Percentiles rank a stretch among this genome's conserved stretches.
phyloP scores from a whole-genome alignment of 2,113 vertebrate genomes.

The Nicator chloris region DNA sequence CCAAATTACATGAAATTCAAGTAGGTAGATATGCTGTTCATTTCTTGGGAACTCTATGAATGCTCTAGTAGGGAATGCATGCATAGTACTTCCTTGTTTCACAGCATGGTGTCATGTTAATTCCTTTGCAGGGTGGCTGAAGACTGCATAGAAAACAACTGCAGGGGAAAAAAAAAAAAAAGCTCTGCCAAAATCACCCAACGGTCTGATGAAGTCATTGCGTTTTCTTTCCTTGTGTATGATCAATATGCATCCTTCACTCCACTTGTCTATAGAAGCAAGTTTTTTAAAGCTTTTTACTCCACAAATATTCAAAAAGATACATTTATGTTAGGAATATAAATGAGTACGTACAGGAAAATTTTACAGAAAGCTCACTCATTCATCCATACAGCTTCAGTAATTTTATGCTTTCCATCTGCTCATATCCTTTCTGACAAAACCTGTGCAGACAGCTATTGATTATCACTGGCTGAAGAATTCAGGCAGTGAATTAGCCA shows the following conservation, averaged over 20 bases:
- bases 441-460: not conserved
- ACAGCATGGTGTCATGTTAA: slow-evolving; percentile 59
- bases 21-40: not conserved
- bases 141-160: slow-evolving; percentile 58
- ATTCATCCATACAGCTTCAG: not conserved
- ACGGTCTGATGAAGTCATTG: slow-evolving; percentile 47
- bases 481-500: not conserved
- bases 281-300: not conserved
- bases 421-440: not conserved
- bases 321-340: not conserved
- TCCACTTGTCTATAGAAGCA: not conserved
- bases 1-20: not conserved
- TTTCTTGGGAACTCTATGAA: not conserved
- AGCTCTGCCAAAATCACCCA: not conserved
- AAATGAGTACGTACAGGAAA: not conserved
- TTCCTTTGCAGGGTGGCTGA: slow-evolving; percentile 58
- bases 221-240: not conserved
- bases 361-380: not conserved
- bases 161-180: not conserved
- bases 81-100: slow-evolving; percentile 46
- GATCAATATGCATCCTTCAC: not conserved
- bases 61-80: not conserved
- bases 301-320: not conserved
- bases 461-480: not conserved
- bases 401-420: not conserved